Evolutionary conservation across 2,888 invertebrate genomes (phyloP).

Genomic region (Eugnorisma glareosa): DNA sequence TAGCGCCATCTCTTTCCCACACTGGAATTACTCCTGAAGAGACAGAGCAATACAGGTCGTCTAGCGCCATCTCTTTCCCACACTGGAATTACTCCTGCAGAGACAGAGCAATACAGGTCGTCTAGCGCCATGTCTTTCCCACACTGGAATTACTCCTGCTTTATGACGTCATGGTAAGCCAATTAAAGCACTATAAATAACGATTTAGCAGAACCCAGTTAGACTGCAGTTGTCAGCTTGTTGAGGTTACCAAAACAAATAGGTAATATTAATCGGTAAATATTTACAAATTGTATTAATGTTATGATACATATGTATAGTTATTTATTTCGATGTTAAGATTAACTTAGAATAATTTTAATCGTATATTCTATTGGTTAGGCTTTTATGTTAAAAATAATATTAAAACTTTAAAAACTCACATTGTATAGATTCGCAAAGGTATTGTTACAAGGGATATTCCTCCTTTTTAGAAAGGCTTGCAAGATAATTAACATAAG

Average conservation of each 20-base stretch:
- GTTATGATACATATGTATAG: not conserved
- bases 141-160: too few species aligned
- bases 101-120: too few species aligned
- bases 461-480: not conserved
- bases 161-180: too few species aligned
- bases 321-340: conserved; percentile 40
- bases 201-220: not conserved
- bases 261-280: too few species aligned
- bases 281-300: conserved; percentile 19
- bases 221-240: not conserved
- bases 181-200: not conserved
- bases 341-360: conserved; percentile 21
- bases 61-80: too few species aligned
- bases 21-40: too few species aligned
- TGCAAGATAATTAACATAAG: not conserved
- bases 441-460: not conserved
- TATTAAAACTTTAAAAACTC: not conserved
- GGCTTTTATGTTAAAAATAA: not conserved
- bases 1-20: too few species aligned
- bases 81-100: too few species aligned
- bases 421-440: not conserved
- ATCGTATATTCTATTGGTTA: not conserved
- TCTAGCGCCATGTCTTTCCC: too few species aligned
- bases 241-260: not conserved
- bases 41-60: too few species aligned